Percentiles rank a stretch among this genome's conserved stretches.
phyloP scores from a whole-genome alignment of 2,797 vertebrate species.

The Alosa sapidissima region DNA sequence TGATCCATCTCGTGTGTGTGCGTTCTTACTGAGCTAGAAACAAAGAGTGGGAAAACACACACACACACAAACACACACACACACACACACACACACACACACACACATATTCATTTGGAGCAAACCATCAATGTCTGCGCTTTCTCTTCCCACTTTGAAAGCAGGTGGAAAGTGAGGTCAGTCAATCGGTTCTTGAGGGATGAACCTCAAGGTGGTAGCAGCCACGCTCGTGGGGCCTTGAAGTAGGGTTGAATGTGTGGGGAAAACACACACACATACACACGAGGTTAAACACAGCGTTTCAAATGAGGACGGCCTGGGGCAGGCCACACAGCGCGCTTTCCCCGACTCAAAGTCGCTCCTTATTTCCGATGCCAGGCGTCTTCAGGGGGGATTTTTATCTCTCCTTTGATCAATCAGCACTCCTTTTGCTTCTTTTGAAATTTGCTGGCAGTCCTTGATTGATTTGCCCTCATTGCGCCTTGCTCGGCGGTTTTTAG shows the following conservation, averaged over 20 bases:
- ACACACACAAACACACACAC: conserved; percentile 10
- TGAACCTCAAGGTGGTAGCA: background rate
- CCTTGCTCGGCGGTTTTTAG: conserved; percentile 39
- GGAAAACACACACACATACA: background rate
- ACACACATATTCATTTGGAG: background rate
- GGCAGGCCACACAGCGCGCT: conserved; percentile 30
- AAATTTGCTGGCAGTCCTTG: conserved; percentile 50
- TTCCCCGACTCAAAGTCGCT: conserved; percentile 24
- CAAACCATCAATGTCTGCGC: background rate
- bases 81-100: background rate
- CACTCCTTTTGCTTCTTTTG: conserved; percentile 51
- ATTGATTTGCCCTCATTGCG: conserved; percentile 60
- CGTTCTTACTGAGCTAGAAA: background rate
- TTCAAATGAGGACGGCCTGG: conserved; percentile 24
- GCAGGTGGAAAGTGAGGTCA: background rate
- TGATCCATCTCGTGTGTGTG: conserved; percentile 2
- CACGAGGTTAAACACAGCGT: conserved; percentile 37
- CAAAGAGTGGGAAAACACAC: background rate
- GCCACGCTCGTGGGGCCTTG: background rate
- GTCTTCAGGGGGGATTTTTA: conserved; percentile 47
- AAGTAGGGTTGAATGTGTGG: background rate
- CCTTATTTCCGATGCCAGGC: conserved; percentile 42
- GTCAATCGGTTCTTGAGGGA: background rate
- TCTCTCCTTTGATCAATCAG: conserved; percentile 62
- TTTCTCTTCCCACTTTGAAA: background rate